A percentile compares a stretch with the other conserved stretches of the same genome.
Evolutionary conservation across 2,888 invertebrate species (phyloP).

Genomic region (Zaprionus obscuricornis): DNA sequence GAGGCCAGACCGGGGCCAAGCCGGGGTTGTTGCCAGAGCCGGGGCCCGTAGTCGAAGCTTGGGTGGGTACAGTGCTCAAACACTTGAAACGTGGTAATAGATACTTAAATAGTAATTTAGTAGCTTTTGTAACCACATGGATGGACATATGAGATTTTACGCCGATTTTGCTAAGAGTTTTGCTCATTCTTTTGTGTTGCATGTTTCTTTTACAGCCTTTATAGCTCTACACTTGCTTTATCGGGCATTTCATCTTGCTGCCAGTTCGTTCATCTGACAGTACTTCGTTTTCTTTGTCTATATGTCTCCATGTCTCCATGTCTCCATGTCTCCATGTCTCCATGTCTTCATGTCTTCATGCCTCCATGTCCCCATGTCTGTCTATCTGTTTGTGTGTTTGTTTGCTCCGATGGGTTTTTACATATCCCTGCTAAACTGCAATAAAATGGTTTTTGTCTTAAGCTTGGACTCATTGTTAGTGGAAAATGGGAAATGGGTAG

Average conservation of each 20-base stretch:
- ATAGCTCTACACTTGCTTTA: constrained; percentile 67
- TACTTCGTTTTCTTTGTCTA: too few relatives aligned
- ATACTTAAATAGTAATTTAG: constrained; percentile 77
- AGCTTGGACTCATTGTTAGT: constrained; percentile 14
- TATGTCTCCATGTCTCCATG: constrained; percentile 6
- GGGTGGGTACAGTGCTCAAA: constrained; percentile 33
- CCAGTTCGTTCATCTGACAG: constrained; percentile 31
- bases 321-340: background rate
- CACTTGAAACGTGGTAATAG: constrained; percentile 74
- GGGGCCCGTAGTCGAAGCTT: constrained; percentile 4
- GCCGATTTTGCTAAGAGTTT: constrained; percentile 57
- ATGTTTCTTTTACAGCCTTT: constrained; percentile 46
- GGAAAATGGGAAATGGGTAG: background rate
- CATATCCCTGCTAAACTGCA: constrained; percentile 63
- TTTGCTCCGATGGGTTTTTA: constrained; percentile 38
- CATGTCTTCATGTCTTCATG: too few relatives aligned
- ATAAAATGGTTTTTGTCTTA: constrained; percentile 62
- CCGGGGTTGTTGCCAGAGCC: background rate
- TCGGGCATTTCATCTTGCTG: constrained; percentile 69
- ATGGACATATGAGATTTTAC: constrained; percentile 74
- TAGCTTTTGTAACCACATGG: constrained; percentile 71
- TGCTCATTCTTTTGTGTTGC: constrained; percentile 4
- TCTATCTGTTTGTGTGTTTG: background rate
- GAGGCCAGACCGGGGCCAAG: constrained; percentile 1
- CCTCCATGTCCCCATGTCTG: constrained; percentile 7